Conservation (phyloP, 2,888 invertebrate genomes). For the Timema podura region DNA sequence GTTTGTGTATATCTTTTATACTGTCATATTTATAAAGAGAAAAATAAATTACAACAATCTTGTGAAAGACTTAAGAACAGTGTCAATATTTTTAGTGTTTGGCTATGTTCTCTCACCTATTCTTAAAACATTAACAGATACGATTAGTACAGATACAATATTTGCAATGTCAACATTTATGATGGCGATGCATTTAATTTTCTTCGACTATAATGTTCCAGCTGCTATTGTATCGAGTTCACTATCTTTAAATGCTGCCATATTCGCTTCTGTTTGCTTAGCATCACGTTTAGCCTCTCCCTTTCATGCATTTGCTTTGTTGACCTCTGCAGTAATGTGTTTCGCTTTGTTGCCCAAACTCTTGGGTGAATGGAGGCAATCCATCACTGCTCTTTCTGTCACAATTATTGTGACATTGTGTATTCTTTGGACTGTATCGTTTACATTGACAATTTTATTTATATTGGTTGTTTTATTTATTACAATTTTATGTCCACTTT, state of each 20-base stretch:
- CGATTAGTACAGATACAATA: constrained; percentile 96
- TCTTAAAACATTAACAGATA: constrained; percentile 89
- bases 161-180: constrained; percentile 88
- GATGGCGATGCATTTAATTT: constrained; percentile 82
- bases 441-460: constrained; percentile 58
- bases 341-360: constrained; percentile 88
- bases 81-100: constrained; percentile 76
- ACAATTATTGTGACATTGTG: constrained; percentile 51
- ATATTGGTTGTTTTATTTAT: constrained; percentile 57
- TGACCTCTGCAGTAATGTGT: constrained; percentile 82
- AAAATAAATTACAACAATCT: constrained; percentile 32
- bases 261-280: constrained; percentile 92
- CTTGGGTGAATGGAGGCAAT: constrained; percentile 58
- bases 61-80: constrained; percentile 67
- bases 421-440: constrained; percentile 48
- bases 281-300: constrained; percentile 85
- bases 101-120: constrained; percentile 89
- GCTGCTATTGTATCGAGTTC: constrained; percentile 88
- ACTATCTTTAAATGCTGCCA: constrained; percentile 88
- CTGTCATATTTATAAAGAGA: constrained; percentile 19
- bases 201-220: constrained; percentile 87
- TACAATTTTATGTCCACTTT: constrained; percentile 67
- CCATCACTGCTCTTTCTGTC: constrained; percentile 52
- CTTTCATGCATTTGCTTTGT: constrained; percentile 80
- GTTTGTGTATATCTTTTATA: constrained; percentile 60